Evolutionary conservation across 2,888 invertebrate genomes (phyloP).

Genomic region (Agrochola circellaris): DNA sequence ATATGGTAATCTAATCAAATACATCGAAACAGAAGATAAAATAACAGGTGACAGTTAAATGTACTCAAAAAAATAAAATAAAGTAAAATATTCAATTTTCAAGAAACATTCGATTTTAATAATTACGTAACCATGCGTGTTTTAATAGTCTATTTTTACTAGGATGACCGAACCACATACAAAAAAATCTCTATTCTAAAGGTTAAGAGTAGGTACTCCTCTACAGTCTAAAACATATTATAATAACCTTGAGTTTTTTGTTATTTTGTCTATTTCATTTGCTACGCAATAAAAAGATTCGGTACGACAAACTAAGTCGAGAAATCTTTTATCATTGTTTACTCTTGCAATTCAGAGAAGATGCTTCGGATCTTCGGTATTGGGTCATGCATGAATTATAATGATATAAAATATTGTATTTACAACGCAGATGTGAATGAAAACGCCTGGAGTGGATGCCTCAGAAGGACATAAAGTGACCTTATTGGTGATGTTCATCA

Average conservation of each 20-base stretch:
- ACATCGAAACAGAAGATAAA: background rate
- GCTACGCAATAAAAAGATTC: constrained; percentile 14
- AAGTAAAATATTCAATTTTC: background rate
- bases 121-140: constrained; percentile 40
- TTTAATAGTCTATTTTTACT: constrained; percentile 54
- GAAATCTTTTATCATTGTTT: constrained; percentile 17
- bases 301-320: constrained; percentile 5
- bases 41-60: constrained; percentile 2
- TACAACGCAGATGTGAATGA: background rate
- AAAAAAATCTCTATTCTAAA: constrained; percentile 42
- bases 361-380: background rate
- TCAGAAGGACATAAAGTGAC: no score
- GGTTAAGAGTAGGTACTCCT: constrained; percentile 55
- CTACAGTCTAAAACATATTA: constrained; percentile 33
- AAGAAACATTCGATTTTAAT: constrained; percentile 15
- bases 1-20: constrained; percentile 10
- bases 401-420: background rate
- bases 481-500: no score
- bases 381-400: background rate
- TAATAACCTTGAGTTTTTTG: constrained; percentile 48
- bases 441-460: background rate
- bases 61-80: background rate
- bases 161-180: constrained; percentile 47
- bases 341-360: background rate
- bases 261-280: constrained; percentile 14